Base-by-base conservation (phyloP, 1,140 invertebrate genomes). In the Myzus persicae region DNA sequence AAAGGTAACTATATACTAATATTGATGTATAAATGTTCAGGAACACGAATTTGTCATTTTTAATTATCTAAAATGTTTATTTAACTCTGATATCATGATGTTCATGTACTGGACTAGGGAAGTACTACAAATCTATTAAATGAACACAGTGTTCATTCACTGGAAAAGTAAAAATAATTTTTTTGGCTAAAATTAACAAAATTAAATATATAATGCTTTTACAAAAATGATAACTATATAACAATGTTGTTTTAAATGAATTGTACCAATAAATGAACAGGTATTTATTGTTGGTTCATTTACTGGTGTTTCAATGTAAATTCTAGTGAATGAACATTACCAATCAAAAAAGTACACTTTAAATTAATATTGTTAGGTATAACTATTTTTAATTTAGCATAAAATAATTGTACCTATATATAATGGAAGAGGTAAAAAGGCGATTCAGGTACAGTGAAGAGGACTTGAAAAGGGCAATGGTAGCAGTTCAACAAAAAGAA, bases 271-370 rank as follows among this genome's bases (percentile, higher is more conserved):
- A 38, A 36, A 67, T 67, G 59, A 67, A 67, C 59, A 67, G 59
- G 59, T 67, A 11, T 67, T 67, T 67, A 67, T 67, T n/a, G 2
- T 67, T 67, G n/a, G 59, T 67, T 67, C 59, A 81, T 81, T 38
- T 81, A 36, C 67, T 81, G 67, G 67, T 20, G n/a, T 81, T 36
- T 81, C 67, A 81, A 36, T 36, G 11, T 36, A 81, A 81, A 81
- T 36, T n/a, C 67, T 81, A 81, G 67, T 81, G n/a, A 36, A 81
- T 81, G 67, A 81, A 81, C n/a, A 81, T 81, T 81, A 81, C 14
- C n/a, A 36, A 81, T 6, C 67, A n/a, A 81, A 81, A 81, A 81
- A 81, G n/a, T 36, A 81, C 6, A 36, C n/a, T 81, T 81, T 81
- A 38, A 81, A 81, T 36, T 38, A 81, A 67, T 67, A 67, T 67